Evolutionary conservation across 2,113 vertebrate species (phyloP).

Genomic region (Anseranas semipalmata): DNA sequence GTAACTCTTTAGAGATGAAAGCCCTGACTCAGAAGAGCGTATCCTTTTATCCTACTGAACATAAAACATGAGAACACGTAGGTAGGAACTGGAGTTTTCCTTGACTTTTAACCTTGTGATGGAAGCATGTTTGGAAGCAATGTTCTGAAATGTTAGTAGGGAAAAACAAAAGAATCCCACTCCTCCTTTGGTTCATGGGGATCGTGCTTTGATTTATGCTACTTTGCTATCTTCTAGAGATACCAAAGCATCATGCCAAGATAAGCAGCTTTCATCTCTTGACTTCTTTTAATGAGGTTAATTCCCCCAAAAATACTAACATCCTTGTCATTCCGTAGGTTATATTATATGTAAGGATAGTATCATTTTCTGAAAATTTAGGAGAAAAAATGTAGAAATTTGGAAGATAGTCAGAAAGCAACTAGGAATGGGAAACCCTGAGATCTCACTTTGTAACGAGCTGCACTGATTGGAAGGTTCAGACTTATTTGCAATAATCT

Average conservation of each 20-base stretch:
- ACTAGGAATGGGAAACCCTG: background rate
- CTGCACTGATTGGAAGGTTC: background rate
- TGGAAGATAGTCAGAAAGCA: background rate
- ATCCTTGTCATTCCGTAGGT: background rate
- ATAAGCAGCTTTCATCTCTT: slow-evolving; percentile 1
- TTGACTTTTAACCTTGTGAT: background rate
- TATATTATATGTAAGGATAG: background rate
- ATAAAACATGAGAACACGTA: background rate
- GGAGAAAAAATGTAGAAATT: rapidly evolving
- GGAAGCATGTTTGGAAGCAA: background rate
- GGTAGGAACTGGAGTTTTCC: background rate
- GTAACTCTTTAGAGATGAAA: background rate
- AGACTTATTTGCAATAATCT: background rate
- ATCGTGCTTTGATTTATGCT: background rate
- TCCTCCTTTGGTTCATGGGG: background rate
- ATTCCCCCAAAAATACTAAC: background rate
- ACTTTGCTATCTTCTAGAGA: background rate
- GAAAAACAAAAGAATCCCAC: background rate
- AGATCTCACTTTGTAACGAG: background rate
- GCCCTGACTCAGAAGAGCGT: background rate
- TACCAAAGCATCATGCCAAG: background rate
- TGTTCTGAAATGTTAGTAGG: background rate
- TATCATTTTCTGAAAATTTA: background rate
- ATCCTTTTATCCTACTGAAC: background rate
- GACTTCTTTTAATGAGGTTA: background rate